These are phyloP conservation scores for Asarcornis scutulata DNA, from an alignment of 2,113 vertebrate genomes.

Conservation along the genomic window DNA sequence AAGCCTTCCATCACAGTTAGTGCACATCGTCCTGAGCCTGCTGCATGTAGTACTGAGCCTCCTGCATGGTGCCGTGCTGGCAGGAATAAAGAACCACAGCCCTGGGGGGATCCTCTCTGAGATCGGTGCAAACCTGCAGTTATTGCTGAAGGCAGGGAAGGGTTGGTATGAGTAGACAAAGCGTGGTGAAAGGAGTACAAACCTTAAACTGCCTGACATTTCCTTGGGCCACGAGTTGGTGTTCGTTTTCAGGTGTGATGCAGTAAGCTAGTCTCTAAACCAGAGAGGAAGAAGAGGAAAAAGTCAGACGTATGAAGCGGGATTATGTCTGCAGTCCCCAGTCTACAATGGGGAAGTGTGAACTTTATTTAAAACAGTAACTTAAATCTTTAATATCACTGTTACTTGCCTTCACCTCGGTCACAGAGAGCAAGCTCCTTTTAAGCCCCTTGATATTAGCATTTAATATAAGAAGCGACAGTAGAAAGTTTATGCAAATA, in stretches of 20 bases:
- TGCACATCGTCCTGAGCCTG: fast-evolving
- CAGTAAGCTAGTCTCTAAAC: constrained; percentile 93
- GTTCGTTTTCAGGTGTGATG: constrained; percentile 94
- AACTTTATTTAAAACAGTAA: constrained; percentile 51
- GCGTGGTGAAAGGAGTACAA: not conserved
- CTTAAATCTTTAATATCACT: constrained; percentile 40
- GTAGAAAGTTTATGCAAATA: constrained; percentile 57
- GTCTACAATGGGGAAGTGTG: constrained; percentile 7
- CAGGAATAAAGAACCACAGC: not conserved
- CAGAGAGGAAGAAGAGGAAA: not conserved
- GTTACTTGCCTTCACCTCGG: not conserved
- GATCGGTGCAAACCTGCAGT: not conserved
- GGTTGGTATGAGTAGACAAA: not conserved
- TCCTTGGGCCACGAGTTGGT: constrained; percentile 91
- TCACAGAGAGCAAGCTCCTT: not conserved
- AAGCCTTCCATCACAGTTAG: not conserved
- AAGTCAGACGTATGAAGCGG: constrained; percentile 1
- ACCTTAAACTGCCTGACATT: constrained; percentile 94
- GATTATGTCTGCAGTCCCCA: constrained; percentile 22
- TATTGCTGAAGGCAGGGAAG: not conserved
- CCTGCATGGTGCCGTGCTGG: not conserved
- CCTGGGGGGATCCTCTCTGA: not conserved
- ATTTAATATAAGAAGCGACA: constrained; percentile 51
- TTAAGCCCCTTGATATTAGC: constrained; percentile 18
- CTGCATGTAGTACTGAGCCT: not conserved